Evolutionary conservation across 2,888 invertebrate species (phyloP).

Genomic region (Nebria salina): DNA sequence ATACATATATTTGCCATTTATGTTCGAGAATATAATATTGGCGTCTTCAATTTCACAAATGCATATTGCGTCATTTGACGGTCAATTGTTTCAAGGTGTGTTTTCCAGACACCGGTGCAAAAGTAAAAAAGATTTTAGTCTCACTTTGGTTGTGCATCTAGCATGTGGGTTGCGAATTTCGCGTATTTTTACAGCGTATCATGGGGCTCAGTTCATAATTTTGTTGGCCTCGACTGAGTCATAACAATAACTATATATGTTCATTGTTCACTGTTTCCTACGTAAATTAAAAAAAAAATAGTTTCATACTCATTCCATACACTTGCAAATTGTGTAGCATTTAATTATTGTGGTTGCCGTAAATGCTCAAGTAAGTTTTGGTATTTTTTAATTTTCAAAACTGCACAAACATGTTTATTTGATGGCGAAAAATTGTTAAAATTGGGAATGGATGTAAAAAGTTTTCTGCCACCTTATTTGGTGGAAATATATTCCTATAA

Average conservation of each 20-base stretch:
- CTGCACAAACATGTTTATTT: too few species aligned
- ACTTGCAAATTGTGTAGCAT: neutral
- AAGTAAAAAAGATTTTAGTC: neutral
- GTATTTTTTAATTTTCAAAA: neutral
- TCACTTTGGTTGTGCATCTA: neutral
- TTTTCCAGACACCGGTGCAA: slow-evolving; percentile 1
- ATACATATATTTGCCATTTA: neutral
- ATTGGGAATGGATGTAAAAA: too few species aligned
- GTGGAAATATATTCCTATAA: too few species aligned
- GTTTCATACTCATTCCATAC: neutral
- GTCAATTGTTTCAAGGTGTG: slow-evolving; percentile 1
- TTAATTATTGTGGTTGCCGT: neutral
- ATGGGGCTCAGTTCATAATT: neutral
- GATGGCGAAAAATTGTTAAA: too few species aligned
- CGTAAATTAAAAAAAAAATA: neutral
- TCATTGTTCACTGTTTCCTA: neutral
- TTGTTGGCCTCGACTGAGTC: neutral
- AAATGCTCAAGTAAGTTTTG: neutral
- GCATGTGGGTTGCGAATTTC: neutral
- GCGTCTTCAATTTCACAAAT: neutral
- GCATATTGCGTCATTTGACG: neutral
- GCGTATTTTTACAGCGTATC: neutral
- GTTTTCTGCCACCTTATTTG: too few species aligned
- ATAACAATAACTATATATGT: neutral
- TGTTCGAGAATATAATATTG: neutral